Evolutionary conservation across 2,888 invertebrate species (phyloP), one percentile per base, ranked within the genome.

Genomic region (Agriopis marginaria): DNA sequence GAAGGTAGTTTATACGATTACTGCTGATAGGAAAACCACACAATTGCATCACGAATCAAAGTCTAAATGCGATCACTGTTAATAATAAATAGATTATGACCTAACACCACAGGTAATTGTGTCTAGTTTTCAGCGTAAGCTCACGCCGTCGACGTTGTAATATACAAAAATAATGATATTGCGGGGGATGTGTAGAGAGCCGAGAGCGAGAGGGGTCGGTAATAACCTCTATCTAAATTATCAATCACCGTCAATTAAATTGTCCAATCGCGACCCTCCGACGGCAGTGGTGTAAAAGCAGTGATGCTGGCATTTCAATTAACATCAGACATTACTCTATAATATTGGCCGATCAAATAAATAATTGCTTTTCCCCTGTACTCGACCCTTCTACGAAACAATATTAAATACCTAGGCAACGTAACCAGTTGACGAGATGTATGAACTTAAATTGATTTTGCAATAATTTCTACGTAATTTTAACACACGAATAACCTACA

Each of bases 201-300:
- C 73, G 68, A 65, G 74, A 80, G 80, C 74, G 67, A 67, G 75
- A 79, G 79, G 77, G 80, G 76, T 77, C 75, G 73, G 75, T 79
- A 79, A 81, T 83, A 81, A 78, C 80, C 83, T 81, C 82, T 86
- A 86, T 88, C 88, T 87, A 85, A 89, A 87, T 89, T 88, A 88
- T 89, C 86, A 88, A 88, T 88, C 86, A 82, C 77, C 76, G 82
- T 85, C 85, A 85, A 84, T 89, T 88, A 86, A 88, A 87, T 86
- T 85, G 84, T 83, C 82, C 85, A 86, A 86, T 88, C 84, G 82
- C 79, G 79, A 63, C 63, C 63, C 69, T 72, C 72, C 77, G 56
- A 75, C 76, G 75, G 70, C 73, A 76, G 71, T 79, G 82, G 82
- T 81, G 84, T 80, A 79, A 78, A 79, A 83, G 79, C 84, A 79